A percentile compares a stretch with the other conserved stretches of the same genome.
These are phyloP conservation scores for Micronisus gabar DNA, from an alignment of 2,113 vertebrate species.

Conservation along the genomic window DNA sequence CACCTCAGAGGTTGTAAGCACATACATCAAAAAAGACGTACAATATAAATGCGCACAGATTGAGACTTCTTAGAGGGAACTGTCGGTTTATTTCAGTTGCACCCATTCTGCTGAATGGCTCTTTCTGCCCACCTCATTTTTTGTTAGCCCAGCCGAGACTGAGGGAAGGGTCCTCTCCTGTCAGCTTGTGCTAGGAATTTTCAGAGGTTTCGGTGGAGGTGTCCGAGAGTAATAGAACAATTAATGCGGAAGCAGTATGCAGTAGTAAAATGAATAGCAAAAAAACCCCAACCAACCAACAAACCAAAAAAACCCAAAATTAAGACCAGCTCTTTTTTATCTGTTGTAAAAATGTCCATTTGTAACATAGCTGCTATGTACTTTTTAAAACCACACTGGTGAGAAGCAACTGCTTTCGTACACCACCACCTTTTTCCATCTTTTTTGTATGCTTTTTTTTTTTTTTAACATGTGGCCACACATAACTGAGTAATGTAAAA, in stretches of 20 bases:
- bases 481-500: background rate
- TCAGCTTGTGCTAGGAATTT: background rate
- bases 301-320: too few species aligned
- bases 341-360: background rate
- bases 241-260: background rate
- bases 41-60: too few species aligned
- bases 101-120: background rate
- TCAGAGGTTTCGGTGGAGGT: background rate
- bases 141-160: background rate
- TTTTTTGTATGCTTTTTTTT: background rate
- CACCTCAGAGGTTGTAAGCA: background rate
- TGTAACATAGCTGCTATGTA: background rate
- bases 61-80: background rate
- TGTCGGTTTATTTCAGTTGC: background rate
- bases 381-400: background rate
- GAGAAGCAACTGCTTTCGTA: background rate
- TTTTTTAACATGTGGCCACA: background rate
- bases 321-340: background rate
- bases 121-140: background rate
- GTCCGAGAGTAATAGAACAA: background rate
- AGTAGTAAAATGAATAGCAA: background rate
- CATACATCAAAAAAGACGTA: accelerated
- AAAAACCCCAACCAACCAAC: background rate
- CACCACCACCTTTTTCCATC: background rate
- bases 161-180: background rate